phyloP scores from a whole-genome alignment of 35 echinoderm and acorn worm genomes.

The Apostichopus parvimensis region DNA sequence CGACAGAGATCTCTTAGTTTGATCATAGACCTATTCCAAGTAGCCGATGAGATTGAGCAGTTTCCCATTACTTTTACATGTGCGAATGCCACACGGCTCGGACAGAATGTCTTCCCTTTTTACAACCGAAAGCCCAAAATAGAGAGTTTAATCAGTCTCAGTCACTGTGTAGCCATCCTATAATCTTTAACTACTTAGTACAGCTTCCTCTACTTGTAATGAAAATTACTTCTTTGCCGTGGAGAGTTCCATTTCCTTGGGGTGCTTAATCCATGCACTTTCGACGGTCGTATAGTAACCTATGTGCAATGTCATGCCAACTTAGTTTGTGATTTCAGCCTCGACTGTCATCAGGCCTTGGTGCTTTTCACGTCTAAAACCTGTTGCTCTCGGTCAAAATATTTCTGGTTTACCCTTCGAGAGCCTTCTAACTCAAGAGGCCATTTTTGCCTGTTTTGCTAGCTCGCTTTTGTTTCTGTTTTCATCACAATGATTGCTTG shows the following conservation, averaged over 20 bases:
- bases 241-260: not conserved
- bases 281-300: too few relatives aligned
- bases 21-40: too few relatives aligned
- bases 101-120: too few relatives aligned
- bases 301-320: not conserved
- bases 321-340: not conserved
- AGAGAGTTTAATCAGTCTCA: too few relatives aligned
- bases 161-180: not conserved
- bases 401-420: not conserved
- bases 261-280: not conserved
- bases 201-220: not conserved
- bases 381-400: constrained; percentile 3
- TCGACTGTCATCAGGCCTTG: not conserved
- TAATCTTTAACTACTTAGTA: not conserved
- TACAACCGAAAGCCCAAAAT: too few relatives aligned
- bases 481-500: not conserved
- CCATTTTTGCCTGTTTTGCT: not conserved
- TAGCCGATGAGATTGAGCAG: too few relatives aligned
- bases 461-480: not conserved
- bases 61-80: too few relatives aligned
- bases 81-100: too few relatives aligned
- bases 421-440: constrained; percentile 4
- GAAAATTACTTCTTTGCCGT: not conserved
- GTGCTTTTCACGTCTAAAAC: not conserved
- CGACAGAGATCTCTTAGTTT: too few relatives aligned